Evolutionary conservation across 2,888 invertebrate genomes (phyloP), one percentile per base, ranked within the genome.

Genomic region (Yponomeuta cagnagella): DNA sequence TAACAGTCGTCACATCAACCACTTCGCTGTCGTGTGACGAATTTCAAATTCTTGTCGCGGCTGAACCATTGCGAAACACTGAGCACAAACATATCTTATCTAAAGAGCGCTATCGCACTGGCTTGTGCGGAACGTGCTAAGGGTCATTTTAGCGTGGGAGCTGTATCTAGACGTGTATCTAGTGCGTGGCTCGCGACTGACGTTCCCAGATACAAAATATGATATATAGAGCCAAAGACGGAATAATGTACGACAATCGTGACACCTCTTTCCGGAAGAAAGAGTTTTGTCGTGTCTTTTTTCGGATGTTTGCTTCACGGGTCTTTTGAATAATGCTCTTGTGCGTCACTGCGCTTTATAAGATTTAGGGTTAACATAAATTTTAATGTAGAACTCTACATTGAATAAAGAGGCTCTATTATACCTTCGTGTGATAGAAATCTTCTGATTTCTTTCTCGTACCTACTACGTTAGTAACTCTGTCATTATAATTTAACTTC

Each of bases 1-100:
- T 87, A 85, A 80, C 82, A 82, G 74, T 75, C 74, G 80, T 81
- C 81, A 80, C 80, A 80, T 81, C 68, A 68, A 68, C 68, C 83
- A 80, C 80, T 79, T 79, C 77, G 80, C 80, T 76, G 78, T 58
- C 58, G 52, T 23, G 69, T 33, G 69, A 69, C 69, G 52, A 69
- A 69, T 69, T 69, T 69, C 30, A 12, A 69, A 68, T 68, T 68
- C 68, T 68, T 68, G 68, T 68, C 68, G 68, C 23, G 68, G 37
- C 43, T 48, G 37, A 68, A 48, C 48, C 68, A 48, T 68, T 48
- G 48, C 23, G 68, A 65, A 48, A 48, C 68, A 37, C 43, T 37
- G 68, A 48, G n/a, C 48, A 48, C 48, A 68, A 68, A 43, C 43
- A 43, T 68, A 68, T 10, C 68, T 43, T 68, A 68, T 48, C 68